Base-by-base conservation (phyloP, 1,140 invertebrate species). In the Acromyrmex echinatior region DNA sequence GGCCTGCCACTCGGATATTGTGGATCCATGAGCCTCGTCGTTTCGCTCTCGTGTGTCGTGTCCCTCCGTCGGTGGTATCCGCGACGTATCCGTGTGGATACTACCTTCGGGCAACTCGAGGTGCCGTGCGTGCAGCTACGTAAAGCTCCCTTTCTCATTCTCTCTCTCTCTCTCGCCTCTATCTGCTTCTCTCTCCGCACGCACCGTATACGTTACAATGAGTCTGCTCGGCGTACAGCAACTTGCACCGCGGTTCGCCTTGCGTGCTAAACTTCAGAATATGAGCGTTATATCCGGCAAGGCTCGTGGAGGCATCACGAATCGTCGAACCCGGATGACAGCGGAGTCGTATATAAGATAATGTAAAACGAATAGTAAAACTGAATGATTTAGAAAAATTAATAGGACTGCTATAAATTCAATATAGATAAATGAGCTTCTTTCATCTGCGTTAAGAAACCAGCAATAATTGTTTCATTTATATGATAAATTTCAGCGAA, bases 231-330 rank as follows among this genome's bases (percentile, higher is more conserved):
- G n/a, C n/a, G 53, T 10, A 28, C 21, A 16, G 51, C 79, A 65
- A 71, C 49, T 53, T 51, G 58, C 58, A 21, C 56, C 35, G 31
- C 70, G 58, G 73, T 53, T 62, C 89, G 85, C 86, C 68, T 88
- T 58, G 89, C 86, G 81, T 80, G 90, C 66, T 90, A 58, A 86
- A 76, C 78, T 87, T 78, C 70, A 65, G 71, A 88, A 66, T 90
- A 87, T 81, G 89, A 92, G 87, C 86, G 89, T 74, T 82, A 49
- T 25, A 74, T 84, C 68, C 80, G 80, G 70, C 39, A 28, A 53
- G 28, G 62, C 62, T 66, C 31, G 70, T 39, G 80, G 70, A 74
- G 45, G 70, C 56, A 76, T 63, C 70, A 51, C 70, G 80, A 76
- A 31, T 63, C 70, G 70, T 71, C 80, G 56, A 71, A 81, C 10